Base-by-base conservation (phyloP, 1,140 invertebrate genomes). In the Sinonovacula constricta region DNA sequence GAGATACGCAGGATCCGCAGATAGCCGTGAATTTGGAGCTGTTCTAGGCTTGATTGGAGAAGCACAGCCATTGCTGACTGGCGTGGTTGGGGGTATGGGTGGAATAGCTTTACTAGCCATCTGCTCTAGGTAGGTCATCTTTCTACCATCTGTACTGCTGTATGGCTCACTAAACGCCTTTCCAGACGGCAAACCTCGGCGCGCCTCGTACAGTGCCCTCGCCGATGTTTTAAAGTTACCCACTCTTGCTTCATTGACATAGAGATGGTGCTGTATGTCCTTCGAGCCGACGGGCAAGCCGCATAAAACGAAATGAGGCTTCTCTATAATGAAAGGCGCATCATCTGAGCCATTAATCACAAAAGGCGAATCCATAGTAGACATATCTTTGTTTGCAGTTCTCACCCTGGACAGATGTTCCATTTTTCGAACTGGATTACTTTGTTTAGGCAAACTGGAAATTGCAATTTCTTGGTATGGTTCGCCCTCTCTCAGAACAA, bases 251-350 rank as follows among this genome's bases (percentile, higher is more conserved):
- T 78, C 75, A 63, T 70, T 69, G 24, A 78, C 45, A 51, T 78
- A 78, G 15, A 78, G 49, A 54, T 78, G 75, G 26, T 60, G 75
- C 39, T 78, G 63, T 15, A 78, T 70, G 45, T 69, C 65, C 28
- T 53, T 78, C 34, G 75, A 53, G 7, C 75, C 75, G 3, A 78
- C 67, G 10, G 75, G 75, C 34, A 78, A 57, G 30, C 75, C 75
- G 70, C 75, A 78, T 22, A 78, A 36, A 33, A 78, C 75, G 33
- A 78, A 78, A 54, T 78, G 75, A 22, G 75, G 75, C 51, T 78
- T 78, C 7, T 78, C 75, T 15, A 78, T 63, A 5, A 69, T 28
- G 36, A 68, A 51, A 18, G 72, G 26, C 24, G n/a, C 15, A 45
- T 78, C 33, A 2, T 7, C 24, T 18, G 51, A 39, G 1, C 57